A percentile compares a stretch with the other conserved stretches of the same genome.
These are phyloP conservation scores for Hyaena hyaena DNA, from an alignment of 2,113 vertebrate genomes.

Conservation along the genomic window DNA sequence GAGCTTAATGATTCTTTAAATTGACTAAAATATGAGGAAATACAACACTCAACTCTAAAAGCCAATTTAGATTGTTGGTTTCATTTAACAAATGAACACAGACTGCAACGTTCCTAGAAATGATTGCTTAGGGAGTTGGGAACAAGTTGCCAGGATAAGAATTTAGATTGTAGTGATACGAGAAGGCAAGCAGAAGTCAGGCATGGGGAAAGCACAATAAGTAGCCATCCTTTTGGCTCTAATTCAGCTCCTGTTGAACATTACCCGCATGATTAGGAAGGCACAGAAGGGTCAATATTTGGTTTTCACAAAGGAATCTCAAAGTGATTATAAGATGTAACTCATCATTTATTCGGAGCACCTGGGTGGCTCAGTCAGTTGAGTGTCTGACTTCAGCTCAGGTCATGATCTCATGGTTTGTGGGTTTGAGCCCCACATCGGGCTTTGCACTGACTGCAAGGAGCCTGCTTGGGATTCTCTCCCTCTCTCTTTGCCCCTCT, in stretches of 20 bases:
- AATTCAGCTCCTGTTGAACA: neutral
- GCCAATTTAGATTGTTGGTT: constrained; percentile 21
- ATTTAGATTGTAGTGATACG: constrained; percentile 12
- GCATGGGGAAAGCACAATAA: neutral
- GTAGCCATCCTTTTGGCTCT: neutral
- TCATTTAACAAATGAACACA: constrained; percentile 34
- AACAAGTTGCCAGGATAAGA: constrained; percentile 7
- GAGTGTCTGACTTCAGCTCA: too few relatives aligned
- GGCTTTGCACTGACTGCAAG: too few relatives aligned
- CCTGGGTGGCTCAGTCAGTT: too few relatives aligned
- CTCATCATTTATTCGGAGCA: neutral
- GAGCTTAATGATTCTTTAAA: constrained; percentile 27
- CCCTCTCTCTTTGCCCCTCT: too few relatives aligned
- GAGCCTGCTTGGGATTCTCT: too few relatives aligned
- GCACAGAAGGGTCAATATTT: neutral
- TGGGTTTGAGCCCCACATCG: too few relatives aligned
- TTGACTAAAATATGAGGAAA: constrained; percentile 38
- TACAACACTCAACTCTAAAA: constrained; percentile 39
- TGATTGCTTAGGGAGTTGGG: constrained; percentile 7
- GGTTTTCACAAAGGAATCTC: constrained; percentile 42
- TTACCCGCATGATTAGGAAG: neutral
- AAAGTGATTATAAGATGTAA: constrained; percentile 22
- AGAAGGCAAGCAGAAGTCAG: neutral
- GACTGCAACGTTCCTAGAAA: constrained; percentile 18
- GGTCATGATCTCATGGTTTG: too few relatives aligned